Conservation (phyloP, 2,888 invertebrate genomes). For the Allacma fusca region DNA sequence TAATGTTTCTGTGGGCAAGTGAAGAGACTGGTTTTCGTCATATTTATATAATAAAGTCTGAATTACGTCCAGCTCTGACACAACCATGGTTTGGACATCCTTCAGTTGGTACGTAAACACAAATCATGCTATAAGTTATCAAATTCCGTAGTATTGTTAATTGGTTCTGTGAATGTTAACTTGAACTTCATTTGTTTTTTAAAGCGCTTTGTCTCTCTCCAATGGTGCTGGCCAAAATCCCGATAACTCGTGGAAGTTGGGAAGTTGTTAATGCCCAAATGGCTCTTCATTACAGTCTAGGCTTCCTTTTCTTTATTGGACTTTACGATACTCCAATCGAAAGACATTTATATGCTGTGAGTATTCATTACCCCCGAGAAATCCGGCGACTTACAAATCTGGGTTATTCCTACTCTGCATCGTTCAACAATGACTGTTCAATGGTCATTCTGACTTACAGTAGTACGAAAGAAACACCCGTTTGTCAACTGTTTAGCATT, state of each 20-base stretch:
- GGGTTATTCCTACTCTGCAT: constrained; percentile 80
- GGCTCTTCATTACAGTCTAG: constrained; percentile 83
- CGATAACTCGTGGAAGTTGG: constrained; percentile 91
- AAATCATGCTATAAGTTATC: no score
- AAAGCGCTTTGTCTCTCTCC: constrained; percentile 56
- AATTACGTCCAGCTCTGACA: constrained; percentile 63
- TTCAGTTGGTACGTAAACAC: constrained; percentile 23
- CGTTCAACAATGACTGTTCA: constrained; percentile 78
- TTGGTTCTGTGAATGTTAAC: no score
- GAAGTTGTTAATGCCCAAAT: constrained; percentile 85
- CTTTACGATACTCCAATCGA: constrained; percentile 90
- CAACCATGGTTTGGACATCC: constrained; percentile 49
- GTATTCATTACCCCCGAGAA: constrained; percentile 73
- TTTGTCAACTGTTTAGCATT: constrained; percentile 70
- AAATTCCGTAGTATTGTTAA: no score
- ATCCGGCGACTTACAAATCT: constrained; percentile 64
- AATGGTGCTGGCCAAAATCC: constrained; percentile 64
- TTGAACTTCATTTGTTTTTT: background rate
- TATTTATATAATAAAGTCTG: constrained; percentile 79
- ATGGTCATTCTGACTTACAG: constrained; percentile 68
- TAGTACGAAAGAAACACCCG: constrained; percentile 63
- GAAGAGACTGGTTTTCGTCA: constrained; percentile 91
- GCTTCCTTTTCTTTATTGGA: constrained; percentile 89
- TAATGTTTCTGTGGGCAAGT: constrained; percentile 88
- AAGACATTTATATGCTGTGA: constrained; percentile 84